These are phyloP conservation scores for Aldabrachelys gigantea DNA, from an alignment of 2,113 vertebrate genomes.

Conservation along the genomic window DNA sequence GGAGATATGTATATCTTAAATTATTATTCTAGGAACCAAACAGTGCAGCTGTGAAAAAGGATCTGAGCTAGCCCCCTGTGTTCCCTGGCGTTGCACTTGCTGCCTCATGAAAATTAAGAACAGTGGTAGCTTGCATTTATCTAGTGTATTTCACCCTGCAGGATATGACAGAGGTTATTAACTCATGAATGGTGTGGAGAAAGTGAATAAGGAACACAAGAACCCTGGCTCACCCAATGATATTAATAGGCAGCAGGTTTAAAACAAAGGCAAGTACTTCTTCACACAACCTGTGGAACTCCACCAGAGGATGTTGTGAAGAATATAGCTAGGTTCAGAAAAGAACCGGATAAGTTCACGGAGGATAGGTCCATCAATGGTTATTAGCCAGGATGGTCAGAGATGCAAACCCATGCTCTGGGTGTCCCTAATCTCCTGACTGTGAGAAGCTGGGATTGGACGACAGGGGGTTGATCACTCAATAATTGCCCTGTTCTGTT, in stretches of 20 bases:
- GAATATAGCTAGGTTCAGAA: neutral
- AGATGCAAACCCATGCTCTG: too few species aligned
- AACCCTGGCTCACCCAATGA: neutral
- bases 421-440: too few species aligned
- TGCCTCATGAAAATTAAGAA: neutral
- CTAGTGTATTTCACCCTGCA: neutral
- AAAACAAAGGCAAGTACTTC: neutral
- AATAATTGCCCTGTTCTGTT: neutral
- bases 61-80: neutral
- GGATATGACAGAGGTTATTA: neutral
- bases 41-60: neutral
- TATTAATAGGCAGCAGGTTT: neutral
- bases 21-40: neutral
- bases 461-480: too few species aligned
- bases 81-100: neutral
- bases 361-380: neutral
- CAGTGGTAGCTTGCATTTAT: neutral
- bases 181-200: neutral
- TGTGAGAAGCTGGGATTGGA: too few species aligned
- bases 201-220: neutral
- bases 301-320: too few species aligned
- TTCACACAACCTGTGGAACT: neutral
- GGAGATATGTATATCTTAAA: too few species aligned
- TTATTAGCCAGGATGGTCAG: neutral
- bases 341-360: neutral